Conservation (phyloP, 2,113 vertebrate genomes). For the Thunnus thynnus region DNA sequence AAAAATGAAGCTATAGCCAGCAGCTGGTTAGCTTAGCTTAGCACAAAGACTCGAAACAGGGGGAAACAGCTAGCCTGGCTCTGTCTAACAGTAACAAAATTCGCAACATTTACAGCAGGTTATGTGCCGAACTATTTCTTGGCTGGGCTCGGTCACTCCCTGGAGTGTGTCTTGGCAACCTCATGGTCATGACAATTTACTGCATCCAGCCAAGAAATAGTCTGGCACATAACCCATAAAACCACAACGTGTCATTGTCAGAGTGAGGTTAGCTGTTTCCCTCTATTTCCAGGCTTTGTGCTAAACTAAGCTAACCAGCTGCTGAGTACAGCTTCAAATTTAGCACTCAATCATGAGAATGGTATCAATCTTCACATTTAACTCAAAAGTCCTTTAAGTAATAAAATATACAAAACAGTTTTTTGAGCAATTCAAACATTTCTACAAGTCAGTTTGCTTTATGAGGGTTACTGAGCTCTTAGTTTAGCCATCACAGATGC, state of each 20-base stretch:
- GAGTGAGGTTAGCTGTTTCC: not conserved
- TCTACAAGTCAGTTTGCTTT: not conserved
- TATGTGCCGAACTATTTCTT: not conserved
- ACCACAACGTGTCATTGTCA: slow-evolving; percentile 1
- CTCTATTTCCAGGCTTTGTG: not conserved
- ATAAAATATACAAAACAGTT: not conserved
- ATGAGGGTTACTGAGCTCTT: not conserved
- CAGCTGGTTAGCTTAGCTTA: slow-evolving; percentile 25
- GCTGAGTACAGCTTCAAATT: not conserved
- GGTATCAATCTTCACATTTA: not conserved
- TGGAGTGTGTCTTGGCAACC: no score
- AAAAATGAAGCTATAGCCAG: slow-evolving; percentile 1
- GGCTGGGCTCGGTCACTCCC: not conserved
- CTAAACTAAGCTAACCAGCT: not conserved
- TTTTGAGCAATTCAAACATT: not conserved
- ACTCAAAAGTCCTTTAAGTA: not conserved
- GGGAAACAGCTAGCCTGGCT: not conserved
- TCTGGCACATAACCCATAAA: not conserved
- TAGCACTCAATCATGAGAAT: not conserved
- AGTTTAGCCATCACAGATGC: not conserved
- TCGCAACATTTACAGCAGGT: not conserved
- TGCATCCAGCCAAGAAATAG: not conserved
- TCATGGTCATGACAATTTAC: not conserved
- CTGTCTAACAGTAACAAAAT: not conserved
- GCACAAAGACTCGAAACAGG: not conserved